A percentile compares a stretch with the other conserved stretches of the same genome.
Conservation (phyloP, 2,797 vertebrate genomes). For the Taeniopygia guttata region DNA sequence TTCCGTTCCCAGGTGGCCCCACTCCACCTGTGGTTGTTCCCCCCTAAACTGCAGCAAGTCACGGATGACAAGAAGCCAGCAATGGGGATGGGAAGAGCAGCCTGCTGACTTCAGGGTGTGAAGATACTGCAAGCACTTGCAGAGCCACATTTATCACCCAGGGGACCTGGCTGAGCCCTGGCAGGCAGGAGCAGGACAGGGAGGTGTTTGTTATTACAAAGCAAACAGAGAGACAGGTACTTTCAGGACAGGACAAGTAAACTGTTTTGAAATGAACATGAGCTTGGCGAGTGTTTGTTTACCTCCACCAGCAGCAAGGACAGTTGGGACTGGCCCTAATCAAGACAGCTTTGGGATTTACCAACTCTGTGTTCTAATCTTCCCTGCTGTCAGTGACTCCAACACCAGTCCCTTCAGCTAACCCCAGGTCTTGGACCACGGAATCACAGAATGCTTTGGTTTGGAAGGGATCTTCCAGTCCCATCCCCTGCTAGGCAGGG, state of each 20-base stretch:
- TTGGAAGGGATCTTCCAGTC: background rate
- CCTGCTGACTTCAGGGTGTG: background rate
- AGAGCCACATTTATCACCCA: background rate
- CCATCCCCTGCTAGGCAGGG: background rate
- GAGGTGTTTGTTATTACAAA: background rate
- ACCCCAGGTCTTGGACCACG: fast-evolving
- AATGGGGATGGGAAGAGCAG: background rate
- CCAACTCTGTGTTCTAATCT: background rate
- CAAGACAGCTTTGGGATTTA: background rate
- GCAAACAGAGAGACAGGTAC: background rate
- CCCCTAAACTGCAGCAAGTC: fast-evolving
- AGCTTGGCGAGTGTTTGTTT: background rate
- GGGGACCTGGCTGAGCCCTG: fast-evolving
- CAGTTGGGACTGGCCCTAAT: background rate
- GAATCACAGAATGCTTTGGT: background rate
- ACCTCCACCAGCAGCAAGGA: background rate
- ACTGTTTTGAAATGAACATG: background rate
- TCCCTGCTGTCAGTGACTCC: background rate
- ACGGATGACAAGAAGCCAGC: background rate
- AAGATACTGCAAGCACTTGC: background rate
- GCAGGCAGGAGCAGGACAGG: background rate
- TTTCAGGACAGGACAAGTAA: background rate
- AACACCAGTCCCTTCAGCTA: background rate
- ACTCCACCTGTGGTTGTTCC: background rate
- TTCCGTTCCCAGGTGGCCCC: background rate